phyloP scores from a whole-genome alignment of 2,113 vertebrate species.

The Raja brachyura region DNA sequence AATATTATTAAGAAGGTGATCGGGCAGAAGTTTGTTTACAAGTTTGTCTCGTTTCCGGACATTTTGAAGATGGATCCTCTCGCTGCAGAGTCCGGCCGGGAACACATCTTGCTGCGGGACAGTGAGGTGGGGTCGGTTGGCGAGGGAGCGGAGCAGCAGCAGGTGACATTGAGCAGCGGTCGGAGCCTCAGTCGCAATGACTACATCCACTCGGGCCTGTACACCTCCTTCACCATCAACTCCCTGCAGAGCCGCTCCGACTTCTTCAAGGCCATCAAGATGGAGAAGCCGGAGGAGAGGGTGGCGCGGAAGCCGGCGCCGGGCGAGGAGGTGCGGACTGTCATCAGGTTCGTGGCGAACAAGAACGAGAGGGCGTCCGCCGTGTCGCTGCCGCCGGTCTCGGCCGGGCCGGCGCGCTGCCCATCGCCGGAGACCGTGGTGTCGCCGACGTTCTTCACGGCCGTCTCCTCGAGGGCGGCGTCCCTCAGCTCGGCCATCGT shows the following conservation, averaged over 20 bases:
- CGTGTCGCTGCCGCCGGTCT: conserved; percentile 61
- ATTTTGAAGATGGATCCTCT: conserved; percentile 92
- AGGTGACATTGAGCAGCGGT: conserved; percentile 66
- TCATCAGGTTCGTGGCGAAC: conserved; percentile 88
- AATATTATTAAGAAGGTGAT: conserved; percentile 98
- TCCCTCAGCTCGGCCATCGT: conserved; percentile 57
- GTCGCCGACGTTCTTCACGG: conserved; percentile 58
- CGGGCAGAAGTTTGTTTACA: conserved; percentile 94
- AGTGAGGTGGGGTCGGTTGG: conserved; percentile 61
- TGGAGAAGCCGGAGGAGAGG: conserved; percentile 66
- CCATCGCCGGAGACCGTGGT: conserved; percentile 52
- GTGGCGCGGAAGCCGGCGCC: conserved; percentile 46
- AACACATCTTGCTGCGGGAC: conserved; percentile 71
- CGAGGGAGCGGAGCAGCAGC: conserved; percentile 64
- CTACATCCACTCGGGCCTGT: conserved; percentile 83
- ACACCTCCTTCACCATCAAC: conserved; percentile 84
- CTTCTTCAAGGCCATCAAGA: conserved; percentile 75
- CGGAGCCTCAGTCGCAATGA: conserved; percentile 73
- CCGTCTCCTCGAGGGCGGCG: conserved; percentile 66
- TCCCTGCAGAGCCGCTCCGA: conserved; percentile 77
- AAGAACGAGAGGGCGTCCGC: conserved; percentile 64
- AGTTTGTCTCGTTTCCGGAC: conserved; percentile 93
- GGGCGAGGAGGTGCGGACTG: conserved; percentile 77
- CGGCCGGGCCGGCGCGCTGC: conserved; percentile 60
- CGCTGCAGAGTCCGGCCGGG: conserved; percentile 74